These are phyloP conservation scores for Hydropsyche betteni DNA, from an alignment of 2,888 invertebrate species.

Conservation along the genomic window DNA sequence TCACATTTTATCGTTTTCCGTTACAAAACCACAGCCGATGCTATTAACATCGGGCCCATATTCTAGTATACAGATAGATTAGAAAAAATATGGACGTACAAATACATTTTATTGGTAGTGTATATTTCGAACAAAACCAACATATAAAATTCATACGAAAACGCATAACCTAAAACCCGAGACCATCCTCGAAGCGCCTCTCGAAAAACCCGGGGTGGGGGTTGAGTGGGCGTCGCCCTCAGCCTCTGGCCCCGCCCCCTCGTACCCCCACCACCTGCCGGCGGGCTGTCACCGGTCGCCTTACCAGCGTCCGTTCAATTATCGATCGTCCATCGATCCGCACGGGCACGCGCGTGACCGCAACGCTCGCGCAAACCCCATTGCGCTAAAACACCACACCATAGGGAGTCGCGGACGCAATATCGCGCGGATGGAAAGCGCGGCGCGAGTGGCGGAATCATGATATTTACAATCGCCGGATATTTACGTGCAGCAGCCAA, in stretches of 20 bases:
- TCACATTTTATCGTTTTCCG: too few relatives aligned
- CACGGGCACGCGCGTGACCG: conserved; percentile 17
- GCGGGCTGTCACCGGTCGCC: conserved; percentile 22
- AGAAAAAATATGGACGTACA: too few relatives aligned
- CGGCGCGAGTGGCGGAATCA: conserved; percentile 10
- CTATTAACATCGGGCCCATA: too few relatives aligned
- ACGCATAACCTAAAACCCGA: too few relatives aligned
- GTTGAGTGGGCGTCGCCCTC: conserved; percentile 11
- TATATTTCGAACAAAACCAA: too few relatives aligned
- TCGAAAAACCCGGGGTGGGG: neutral
- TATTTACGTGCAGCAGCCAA: neutral
- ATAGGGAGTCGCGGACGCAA: neutral
- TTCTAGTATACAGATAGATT: too few relatives aligned
- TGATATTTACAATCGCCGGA: neutral
- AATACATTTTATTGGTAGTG: too few relatives aligned
- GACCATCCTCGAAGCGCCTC: too few relatives aligned
- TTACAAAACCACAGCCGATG: too few relatives aligned
- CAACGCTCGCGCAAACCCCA: neutral
- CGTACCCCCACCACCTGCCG: conserved; percentile 18
- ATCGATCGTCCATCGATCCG: conserved; percentile 41
- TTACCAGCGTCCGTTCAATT: conserved; percentile 28
- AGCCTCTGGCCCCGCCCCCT: conserved; percentile 39
- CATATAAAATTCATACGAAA: too few relatives aligned
- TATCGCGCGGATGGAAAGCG: neutral
- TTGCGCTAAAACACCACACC: too few relatives aligned